phyloP scores from a whole-genome alignment of 2,888 invertebrate genomes.

The Dendrolimus pini region DNA sequence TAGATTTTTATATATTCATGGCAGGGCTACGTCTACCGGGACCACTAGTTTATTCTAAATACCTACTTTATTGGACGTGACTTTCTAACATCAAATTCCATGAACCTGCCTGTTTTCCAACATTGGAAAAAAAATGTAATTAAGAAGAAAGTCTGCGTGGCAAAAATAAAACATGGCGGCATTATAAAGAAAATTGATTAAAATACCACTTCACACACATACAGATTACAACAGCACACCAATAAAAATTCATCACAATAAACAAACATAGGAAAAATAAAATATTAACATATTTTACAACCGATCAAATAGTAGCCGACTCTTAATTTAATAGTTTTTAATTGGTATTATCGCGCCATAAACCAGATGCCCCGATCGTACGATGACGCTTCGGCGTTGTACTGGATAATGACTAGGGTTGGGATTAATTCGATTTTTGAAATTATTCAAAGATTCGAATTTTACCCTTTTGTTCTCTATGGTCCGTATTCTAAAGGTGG shows the following conservation, averaged over 20 bases:
- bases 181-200: neutral
- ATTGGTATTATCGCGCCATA: constrained; percentile 68
- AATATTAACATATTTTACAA: constrained; percentile 29
- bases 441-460: neutral
- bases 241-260: constrained; percentile 67
- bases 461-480: no score
- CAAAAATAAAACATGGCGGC: no score
- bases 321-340: constrained; percentile 71
- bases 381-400: constrained; percentile 9
- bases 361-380: constrained; percentile 47
- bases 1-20: no score
- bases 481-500: no score
- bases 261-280: constrained; percentile 61
- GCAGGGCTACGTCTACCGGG: no score
- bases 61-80: no score
- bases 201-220: neutral
- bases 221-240: constrained; percentile 12
- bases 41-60: no score
- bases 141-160: no score
- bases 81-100: no score
- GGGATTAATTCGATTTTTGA: neutral
- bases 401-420: neutral
- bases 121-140: no score
- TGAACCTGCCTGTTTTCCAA: no score
- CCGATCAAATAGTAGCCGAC: constrained; percentile 7